Evolutionary conservation across 2,888 invertebrate genomes (phyloP).

Genomic region (Dryomyza anilis): DNA sequence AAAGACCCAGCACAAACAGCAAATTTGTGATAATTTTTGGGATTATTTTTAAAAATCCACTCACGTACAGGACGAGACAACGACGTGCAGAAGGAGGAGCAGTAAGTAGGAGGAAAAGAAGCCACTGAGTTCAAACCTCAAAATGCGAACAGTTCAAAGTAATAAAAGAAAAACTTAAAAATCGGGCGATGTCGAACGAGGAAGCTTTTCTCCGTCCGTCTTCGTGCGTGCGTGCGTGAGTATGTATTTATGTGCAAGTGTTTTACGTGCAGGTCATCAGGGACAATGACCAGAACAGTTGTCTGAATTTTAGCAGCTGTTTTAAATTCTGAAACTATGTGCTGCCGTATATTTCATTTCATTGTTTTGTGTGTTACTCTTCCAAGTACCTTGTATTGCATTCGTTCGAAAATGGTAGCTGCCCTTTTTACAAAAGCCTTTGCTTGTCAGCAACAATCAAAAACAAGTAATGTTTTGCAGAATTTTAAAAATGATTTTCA

Average conservation of each 20-base stretch:
- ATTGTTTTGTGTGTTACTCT: neutral
- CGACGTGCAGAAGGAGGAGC: neutral
- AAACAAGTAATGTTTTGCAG: too few species aligned
- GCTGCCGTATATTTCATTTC: neutral
- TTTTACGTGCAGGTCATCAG: too few species aligned
- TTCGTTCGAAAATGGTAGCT: too few species aligned
- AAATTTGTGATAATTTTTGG: neutral
- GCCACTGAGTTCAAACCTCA: too few species aligned
- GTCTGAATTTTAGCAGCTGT: neutral
- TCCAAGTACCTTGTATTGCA: too few species aligned
- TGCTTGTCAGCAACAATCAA: too few species aligned
- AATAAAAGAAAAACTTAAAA: slow-evolving; percentile 9
- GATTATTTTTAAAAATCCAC: slow-evolving; percentile 1
- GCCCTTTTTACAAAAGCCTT: too few species aligned
- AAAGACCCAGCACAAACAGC: neutral
- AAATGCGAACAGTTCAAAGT: neutral
- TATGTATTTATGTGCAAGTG: neutral
- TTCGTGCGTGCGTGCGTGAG: neutral
- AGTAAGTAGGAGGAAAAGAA: neutral
- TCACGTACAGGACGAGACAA: slow-evolving; percentile 4
- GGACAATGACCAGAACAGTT: too few species aligned
- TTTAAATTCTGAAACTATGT: neutral
- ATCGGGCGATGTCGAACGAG: neutral
- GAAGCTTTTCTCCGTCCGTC: too few species aligned
- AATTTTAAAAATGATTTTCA: too few species aligned